Evolutionary conservation across 2,113 vertebrate genomes (phyloP), one percentile per base, ranked within the genome.

Genomic region (Salvator merianae): DNA sequence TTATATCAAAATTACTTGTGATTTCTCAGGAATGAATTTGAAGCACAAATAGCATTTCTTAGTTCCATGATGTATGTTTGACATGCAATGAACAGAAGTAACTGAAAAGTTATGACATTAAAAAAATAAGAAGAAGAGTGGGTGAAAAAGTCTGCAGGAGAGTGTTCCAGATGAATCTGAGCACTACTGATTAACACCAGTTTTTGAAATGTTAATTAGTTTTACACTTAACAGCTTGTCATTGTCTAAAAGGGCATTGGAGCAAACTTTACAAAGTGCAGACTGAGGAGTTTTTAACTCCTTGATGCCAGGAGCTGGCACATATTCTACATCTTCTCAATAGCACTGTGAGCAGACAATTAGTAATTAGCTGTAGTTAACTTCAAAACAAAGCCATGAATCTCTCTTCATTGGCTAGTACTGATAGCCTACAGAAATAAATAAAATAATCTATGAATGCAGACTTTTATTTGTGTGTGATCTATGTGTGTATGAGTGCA

Each of bases 151-250:
- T 93, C 83, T 28, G 78, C 53, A 86, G 86, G 91, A 80, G 89
- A 93, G 88, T 85, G 72, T 85, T 93, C 88, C 89, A 69, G 88
- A 79, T 90, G 93, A 95, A 92, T 94, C 84, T 93, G 87, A 89
- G 93, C 93, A 88, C 93, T 93, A 90, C 93, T 95, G 94, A 96
- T 93, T 95, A 95, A 95, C 87, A 95, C 91, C 91, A 94, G 93
- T 92, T 96, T 96, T 97, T 96, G 90, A 97, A 96, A 97, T 96
- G 94, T 96, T 96, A 96, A 96, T 96, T 94, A 96, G 94, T 95
- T 94, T 96, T 94, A 95, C 88, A 93, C 90, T 95, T 94, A 96
- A 95, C 88, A 85, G 88, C 90, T 89, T 93, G 91, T 94, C 94
- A 93, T 97, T 97, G 94, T 97, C 90, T 95, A 91, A 90, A 94